Percentiles rank a stretch among this genome's conserved stretches.
Conservation (phyloP, 1,140 invertebrate genomes). For the Ganaspis sp. region DNA sequence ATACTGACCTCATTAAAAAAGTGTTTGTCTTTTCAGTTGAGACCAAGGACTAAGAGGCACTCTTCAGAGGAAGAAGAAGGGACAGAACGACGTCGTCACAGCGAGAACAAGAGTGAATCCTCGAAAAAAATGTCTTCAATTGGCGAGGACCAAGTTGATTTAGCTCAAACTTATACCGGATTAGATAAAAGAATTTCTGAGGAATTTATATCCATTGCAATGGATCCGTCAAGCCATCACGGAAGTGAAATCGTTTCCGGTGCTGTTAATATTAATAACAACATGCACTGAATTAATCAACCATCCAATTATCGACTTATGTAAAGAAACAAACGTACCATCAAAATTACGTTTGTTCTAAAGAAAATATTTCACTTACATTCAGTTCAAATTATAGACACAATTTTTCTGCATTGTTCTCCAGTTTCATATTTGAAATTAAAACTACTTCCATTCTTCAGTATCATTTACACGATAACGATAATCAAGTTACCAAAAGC, state of each 20-base stretch:
- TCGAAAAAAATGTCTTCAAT: constrained; percentile 65
- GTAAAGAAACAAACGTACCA: constrained; percentile 12
- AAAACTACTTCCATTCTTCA: too few relatives aligned
- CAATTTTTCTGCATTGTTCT: not conserved
- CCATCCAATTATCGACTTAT: not conserved
- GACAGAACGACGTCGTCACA: constrained; percentile 58
- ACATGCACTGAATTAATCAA: constrained; percentile 13
- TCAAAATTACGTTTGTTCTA: not conserved
- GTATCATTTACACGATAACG: not conserved
- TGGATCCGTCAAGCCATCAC: constrained; percentile 73
- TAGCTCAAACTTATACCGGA: constrained; percentile 79
- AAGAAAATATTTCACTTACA: not conserved
- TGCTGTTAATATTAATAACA: constrained; percentile 14
- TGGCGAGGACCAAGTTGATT: constrained; percentile 69
- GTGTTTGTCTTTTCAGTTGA: constrained; percentile 40
- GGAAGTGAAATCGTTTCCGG: constrained; percentile 65
- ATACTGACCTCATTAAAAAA: not conserved
- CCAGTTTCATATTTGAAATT: not conserved
- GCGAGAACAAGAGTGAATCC: constrained; percentile 58
- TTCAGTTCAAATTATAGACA: not conserved
- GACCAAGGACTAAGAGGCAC: constrained; percentile 16
- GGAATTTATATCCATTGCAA: constrained; percentile 78
- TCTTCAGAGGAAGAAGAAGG: constrained; percentile 58
- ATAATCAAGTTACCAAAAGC: not conserved
- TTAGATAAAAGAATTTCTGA: constrained; percentile 79